Evolutionary conservation across 2,888 invertebrate genomes (phyloP), one percentile per base, ranked within the genome.

Genomic region (Belgica antarctica): DNA sequence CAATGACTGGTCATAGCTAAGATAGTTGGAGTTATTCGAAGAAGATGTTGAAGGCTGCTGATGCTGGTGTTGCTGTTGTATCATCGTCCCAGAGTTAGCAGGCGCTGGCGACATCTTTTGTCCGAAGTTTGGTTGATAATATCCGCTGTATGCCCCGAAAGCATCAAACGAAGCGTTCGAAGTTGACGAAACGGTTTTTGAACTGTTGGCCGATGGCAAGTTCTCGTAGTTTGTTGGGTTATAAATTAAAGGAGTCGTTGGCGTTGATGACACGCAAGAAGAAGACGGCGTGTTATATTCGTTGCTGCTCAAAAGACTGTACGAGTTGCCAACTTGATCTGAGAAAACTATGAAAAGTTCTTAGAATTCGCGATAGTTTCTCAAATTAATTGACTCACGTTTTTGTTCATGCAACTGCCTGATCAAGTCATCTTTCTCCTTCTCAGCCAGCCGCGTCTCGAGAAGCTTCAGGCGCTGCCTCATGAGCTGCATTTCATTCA

Each of bases 381-480:
- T 24, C 57, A 28, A 28, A 1, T 59, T 5, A n/a, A 41, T 24
- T 19, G 24, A 68, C 65, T 71, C 72, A 74, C 74, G 73, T 72
- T 74, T 74, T 72, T 90, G 89, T 74, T 89, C 89, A 81, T 94
- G 92, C 47, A 94, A 82, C 22, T 93, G 92, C 74, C 89, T 87
- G 74, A 95, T 92, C 90, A 94, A 92, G 0, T 93, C 93, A 77
- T 95, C 94, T 71, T 89, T 87, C 78, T 94, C 94, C 71, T 89
- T 87, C 78, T 94, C 94, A 0, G 92, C 91, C 71, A 94, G 84
- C 77, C 92, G 91, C 2, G 92, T 91, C 79, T 94, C 93, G 72
- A 92, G 80, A 78, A 92, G 91, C 78, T 93, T 93, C 74, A 80
- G 91, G 90, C 88, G 89, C 77, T 90, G 87, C n/a, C n/a, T n/a